Base-by-base conservation (phyloP, 2,888 invertebrate genomes). In the Rotaria socialis region DNA sequence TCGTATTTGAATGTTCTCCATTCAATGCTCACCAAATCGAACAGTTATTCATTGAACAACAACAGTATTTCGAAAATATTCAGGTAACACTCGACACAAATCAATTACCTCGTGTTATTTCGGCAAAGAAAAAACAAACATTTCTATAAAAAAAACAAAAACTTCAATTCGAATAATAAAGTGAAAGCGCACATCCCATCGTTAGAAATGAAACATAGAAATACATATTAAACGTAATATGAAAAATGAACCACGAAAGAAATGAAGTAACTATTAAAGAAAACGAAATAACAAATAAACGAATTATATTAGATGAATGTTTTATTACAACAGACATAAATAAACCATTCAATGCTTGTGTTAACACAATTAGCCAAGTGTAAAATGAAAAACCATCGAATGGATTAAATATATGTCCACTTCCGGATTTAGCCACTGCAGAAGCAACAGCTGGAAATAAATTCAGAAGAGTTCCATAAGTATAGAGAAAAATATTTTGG, bases 251-350 rank as follows among this genome's bases (percentile, higher is more conserved):
- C 16, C 58, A 47, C 1, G 85, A 85, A 7, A 86, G 58, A 60
- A 86, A 14, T 50, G 86, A 27, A 11, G 86, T 85, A 0, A 85
- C 85, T 58, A 86, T 58, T 19, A 86, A 50, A n/a, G 86, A 86
- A 80, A 52, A 58, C 41, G 86, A 85, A 35, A 84, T 84, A 35
- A 86, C 85, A 84, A 87, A 91, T 52, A 91, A 89, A 1, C 91
- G 89, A 19, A 89, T 89, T 47, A 91, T 89, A 88, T 91, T 91
- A 87, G 89, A 90, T 80, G 89, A 90, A 85, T 91, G 90, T 88
- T 91, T 91, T 89, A 91, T 90, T 50, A 91, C 89, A 52, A 89
- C 88, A 4, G 91, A 90, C 90, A 91, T 90, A 41, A 90, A 89
- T 56, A 91, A 88, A 14, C 91, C 91, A 87, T 89, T 89, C 52